phyloP scores from a whole-genome alignment of 2,888 invertebrate species.

The Chrysotoxum bicinctum region DNA sequence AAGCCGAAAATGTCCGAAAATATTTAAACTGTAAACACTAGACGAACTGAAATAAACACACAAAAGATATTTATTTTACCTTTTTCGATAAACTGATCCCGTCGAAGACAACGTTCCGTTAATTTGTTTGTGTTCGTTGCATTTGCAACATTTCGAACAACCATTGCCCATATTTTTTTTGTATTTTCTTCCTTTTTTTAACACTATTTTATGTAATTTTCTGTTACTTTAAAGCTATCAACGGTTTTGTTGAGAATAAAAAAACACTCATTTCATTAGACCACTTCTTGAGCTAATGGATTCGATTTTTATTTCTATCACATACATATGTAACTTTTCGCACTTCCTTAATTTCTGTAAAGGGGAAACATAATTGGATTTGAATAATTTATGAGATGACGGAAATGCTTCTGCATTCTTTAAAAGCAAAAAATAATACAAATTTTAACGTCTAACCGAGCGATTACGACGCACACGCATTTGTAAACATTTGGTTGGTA shows the following conservation, averaged over 20 bases:
- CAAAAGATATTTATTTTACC: conserved; percentile 75
- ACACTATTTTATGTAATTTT: conserved; percentile 10
- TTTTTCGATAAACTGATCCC: conserved; percentile 80
- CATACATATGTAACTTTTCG: background rate
- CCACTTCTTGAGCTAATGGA: background rate
- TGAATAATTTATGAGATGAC: conserved; percentile 9
- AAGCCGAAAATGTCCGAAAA: conserved; percentile 23
- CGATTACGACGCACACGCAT: conserved; percentile 3
- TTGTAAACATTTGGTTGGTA: conserved; percentile 37
- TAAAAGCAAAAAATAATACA: background rate
- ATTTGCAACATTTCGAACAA: conserved; percentile 81
- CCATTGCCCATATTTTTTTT: conserved; percentile 79
- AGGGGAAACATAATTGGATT: background rate
- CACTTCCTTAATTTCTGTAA: background rate
- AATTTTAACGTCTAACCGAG: conserved; percentile 6
- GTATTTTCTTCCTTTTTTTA: conserved; percentile 23
- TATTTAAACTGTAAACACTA: conserved; percentile 49
- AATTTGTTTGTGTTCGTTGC: conserved; percentile 79
- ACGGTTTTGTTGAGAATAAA: conserved; percentile 1
- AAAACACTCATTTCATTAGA: conserved; percentile 6
- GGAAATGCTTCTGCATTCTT: background rate
- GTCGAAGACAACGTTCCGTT: conserved; percentile 79
- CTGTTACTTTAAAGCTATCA: conserved; percentile 25
- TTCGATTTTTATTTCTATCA: conserved; percentile 19
- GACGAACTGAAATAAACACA: conserved; percentile 19